Evolutionary conservation across 2,113 vertebrate genomes (phyloP).

Genomic region (Chunga burmeisteri): DNA sequence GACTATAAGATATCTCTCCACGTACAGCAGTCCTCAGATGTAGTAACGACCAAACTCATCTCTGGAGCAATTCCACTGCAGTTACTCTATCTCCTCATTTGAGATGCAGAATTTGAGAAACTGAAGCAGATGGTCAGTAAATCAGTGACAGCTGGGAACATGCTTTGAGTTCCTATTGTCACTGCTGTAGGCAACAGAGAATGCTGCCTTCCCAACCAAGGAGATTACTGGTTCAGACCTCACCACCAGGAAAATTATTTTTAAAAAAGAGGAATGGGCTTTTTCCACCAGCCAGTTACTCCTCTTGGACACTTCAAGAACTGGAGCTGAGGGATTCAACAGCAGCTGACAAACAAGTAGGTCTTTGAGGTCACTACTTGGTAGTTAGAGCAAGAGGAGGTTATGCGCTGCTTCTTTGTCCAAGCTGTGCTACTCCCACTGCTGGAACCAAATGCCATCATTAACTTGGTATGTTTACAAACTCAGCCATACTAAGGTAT

Average conservation of each 20-base stretch:
- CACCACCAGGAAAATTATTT: neutral
- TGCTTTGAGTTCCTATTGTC: neutral
- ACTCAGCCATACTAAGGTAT: neutral
- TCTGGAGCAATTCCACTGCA: neutral
- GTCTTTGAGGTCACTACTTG: neutral
- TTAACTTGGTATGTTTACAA: slow-evolving; percentile 9
- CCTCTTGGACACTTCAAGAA: neutral
- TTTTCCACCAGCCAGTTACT: neutral
- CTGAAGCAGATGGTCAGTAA: neutral
- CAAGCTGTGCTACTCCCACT: neutral
- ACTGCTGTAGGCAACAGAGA: neutral
- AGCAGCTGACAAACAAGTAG: neutral
- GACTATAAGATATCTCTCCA: neutral
- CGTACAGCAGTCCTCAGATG: neutral
- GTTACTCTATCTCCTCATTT: neutral
- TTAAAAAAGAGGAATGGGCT: neutral
- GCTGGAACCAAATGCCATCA: slow-evolving; percentile 1
- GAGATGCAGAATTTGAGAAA: neutral
- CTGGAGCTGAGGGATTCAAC: neutral
- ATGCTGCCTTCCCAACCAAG: neutral
- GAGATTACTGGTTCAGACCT: neutral
- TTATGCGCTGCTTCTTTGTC: neutral
- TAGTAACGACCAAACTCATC: neutral
- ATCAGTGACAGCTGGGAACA: neutral
- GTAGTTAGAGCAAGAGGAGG: neutral